Evolutionary conservation across 2,113 vertebrate genomes (phyloP), one percentile per base, ranked within the genome.

Genomic region (Tragelaphus scriptus): DNA sequence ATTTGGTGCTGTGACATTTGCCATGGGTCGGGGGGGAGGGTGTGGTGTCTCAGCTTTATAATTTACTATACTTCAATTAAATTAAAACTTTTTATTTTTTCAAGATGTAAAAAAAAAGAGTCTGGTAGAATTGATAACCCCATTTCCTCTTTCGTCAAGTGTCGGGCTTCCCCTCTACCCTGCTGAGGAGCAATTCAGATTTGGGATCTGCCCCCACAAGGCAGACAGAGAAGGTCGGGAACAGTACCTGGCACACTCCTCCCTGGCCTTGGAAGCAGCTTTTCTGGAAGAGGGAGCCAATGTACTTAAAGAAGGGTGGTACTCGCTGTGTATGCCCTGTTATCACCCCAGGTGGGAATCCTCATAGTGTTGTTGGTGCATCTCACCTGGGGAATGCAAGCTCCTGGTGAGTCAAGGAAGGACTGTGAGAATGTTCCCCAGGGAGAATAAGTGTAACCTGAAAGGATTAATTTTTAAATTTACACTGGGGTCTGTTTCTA

Each of bases 261-360:
- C 99, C 71, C 99, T 98, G 36, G 99, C 99, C 92, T 97, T 99
- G 96, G 99, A 99, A 17, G 99, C 93, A 1, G 63, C 98, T 99
- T 75, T 99, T 98, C 96, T 98, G 98, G 98, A 99, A 99, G 96
- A 99, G 97, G 93, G 99, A 99, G 55, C 98, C 56, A 0, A 98
- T 98, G 91, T 99, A 98, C 91, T 98, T 98, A 96, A 99, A 99
- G 92, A 99, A 99, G 0, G 97, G 98, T 10, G 98, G 61, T 99
- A 99, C 95, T 98, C 98, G 25, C 98, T 0, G 92, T 98, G 6
- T 98, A 99, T 98, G 61, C 98, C 95, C 6, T 98, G 98, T 97
- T 98, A 99, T 0, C 98, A 98, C 0, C 99, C 99, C 9, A 99
- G 91, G 96, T 99, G 99, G 1, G 97, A 77, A 5, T 99, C 97